A percentile compares a stretch with the other conserved stretches of the same genome.
These are phyloP conservation scores for Smutsia gigantea DNA, from an alignment of 2,797 vertebrate species.

Conservation along the genomic window DNA sequence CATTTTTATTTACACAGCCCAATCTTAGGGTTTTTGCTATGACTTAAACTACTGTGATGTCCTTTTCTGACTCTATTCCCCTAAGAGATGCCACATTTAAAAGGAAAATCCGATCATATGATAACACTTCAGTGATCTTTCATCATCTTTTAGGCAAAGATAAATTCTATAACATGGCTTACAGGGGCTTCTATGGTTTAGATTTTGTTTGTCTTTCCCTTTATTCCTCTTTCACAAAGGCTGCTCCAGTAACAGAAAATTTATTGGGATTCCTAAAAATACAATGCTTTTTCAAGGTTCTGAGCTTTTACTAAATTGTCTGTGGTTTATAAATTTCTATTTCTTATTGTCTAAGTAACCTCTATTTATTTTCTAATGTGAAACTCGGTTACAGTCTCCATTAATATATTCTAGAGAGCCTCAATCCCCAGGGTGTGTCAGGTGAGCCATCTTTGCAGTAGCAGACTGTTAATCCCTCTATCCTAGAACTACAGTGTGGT, in stretches of 20 bases:
- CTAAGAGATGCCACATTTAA: not conserved
- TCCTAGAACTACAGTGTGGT: not conserved
- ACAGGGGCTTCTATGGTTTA: rapidly evolving
- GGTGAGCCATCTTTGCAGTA: not conserved
- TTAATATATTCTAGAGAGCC: not conserved
- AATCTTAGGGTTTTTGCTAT: not conserved
- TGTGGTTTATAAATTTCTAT: not conserved
- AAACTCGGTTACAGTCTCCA: not conserved
- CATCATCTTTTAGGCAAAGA: not conserved
- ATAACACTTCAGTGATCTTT: not conserved
- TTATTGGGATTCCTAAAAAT: not conserved
- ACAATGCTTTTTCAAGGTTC: not conserved
- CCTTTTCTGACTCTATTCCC: not conserved
- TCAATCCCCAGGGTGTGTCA: not conserved
- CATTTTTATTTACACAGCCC: not conserved
- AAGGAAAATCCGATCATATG: not conserved
- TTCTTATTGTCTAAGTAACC: not conserved
- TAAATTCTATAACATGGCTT: not conserved
- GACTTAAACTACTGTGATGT: not conserved
- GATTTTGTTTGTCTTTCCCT: not conserved
- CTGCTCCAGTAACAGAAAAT: not conserved
- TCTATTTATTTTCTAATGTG: not conserved
- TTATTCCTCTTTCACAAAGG: not conserved
- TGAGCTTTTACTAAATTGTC: not conserved
- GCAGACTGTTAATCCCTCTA: rapidly evolving